Conservation (phyloP, 2,113 vertebrate species). For the Hypocryptadius cinnamomeus region DNA sequence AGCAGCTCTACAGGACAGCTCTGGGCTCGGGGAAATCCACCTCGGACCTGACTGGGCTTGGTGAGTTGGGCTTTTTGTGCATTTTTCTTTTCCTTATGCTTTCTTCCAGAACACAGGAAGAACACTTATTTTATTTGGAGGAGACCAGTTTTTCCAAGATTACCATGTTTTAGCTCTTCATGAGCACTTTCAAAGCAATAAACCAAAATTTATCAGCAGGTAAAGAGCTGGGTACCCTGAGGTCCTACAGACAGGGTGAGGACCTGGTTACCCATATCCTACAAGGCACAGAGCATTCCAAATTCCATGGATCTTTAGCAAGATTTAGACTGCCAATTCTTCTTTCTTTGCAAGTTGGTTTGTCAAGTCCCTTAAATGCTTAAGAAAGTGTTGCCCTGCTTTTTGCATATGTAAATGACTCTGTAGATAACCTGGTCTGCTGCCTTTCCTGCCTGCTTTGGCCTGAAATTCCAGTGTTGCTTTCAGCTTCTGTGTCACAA, state of each 20-base stretch:
- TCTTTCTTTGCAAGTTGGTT: neutral
- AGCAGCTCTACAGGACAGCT: neutral
- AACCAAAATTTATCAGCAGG: too few species aligned
- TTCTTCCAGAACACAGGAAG: neutral
- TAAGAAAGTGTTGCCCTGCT: neutral
- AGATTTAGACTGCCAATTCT: neutral
- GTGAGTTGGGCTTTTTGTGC: conserved; percentile 9
- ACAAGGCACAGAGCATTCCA: neutral
- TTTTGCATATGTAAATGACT: neutral
- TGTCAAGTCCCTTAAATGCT: neutral
- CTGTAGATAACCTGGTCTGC: too few species aligned
- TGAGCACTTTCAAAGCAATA: neutral
- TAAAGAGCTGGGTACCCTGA: neutral
- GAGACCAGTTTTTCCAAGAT: neutral
- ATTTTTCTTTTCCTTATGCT: neutral
- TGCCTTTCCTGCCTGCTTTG: neutral
- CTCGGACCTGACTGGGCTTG: neutral
- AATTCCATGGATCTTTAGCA: neutral
- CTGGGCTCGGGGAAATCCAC: neutral
- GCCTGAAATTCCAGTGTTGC: neutral
- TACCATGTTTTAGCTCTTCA: neutral
- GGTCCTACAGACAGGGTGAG: neutral
- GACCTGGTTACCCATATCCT: neutral
- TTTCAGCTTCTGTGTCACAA: neutral
- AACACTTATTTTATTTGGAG: neutral